Evolutionary conservation across 2,888 invertebrate species (phyloP), one percentile per base, ranked within the genome.

Genomic region (Cerceris ruficornis): DNA sequence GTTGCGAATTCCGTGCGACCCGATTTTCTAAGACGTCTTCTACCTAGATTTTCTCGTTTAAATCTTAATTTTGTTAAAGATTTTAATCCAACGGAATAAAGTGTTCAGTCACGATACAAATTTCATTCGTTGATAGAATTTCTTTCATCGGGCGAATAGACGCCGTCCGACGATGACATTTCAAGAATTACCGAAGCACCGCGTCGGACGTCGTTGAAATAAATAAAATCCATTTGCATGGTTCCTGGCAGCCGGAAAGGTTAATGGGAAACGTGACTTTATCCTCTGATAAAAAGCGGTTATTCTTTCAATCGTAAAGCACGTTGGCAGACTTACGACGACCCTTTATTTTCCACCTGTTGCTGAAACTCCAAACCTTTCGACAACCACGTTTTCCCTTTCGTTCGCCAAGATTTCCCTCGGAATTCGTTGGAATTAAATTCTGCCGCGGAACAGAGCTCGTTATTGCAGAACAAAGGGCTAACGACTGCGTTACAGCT

Each of bases 191-290:
- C 6, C 28, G n/a, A 57, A 41, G 70, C 50, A n/a, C 62, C 54
- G 52, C 50, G n/a, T 42, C 50, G 41, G 6, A 14, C 49, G 7
- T 17, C 52, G 46, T 60, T 42, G 43, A 50, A 49, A 57, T 39
- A 55, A 69, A 50, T 74, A 69, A 57, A 13, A 43, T 7, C 14
- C n/a, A 11, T 61, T 55, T 39, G 13, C 50, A 43, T 42, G 4
- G 43, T 43, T 28, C 52, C 52, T 14, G n/a, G 9, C 13, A 42
- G 5, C 42, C 46, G 17, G 6, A 68, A 61, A 69, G 41, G 55
- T 69, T 57, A 50, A 58, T 50, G 8, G 43, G 15, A 57, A 65
- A 52, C 65, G 13, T 13, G 57, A 57, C 54, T n/a, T 4, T 15
- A 13, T 11, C 15, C 13, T 39, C 11, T 8, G 60, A 28, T 17